Evolutionary conservation across 1,140 invertebrate genomes (phyloP), one percentile per base, ranked within the genome.

Genomic region (Lepidostoma basale): DNA sequence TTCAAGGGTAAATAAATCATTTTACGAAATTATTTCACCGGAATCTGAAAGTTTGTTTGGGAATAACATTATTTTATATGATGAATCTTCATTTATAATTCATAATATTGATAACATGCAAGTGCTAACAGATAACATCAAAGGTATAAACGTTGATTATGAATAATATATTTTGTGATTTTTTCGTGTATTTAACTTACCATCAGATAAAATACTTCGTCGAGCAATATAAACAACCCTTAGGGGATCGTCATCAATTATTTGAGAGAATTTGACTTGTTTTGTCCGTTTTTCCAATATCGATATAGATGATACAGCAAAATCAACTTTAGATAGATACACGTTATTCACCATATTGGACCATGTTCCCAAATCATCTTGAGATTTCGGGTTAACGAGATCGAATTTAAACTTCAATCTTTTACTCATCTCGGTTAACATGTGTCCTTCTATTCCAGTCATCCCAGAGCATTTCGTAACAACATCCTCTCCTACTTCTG

Each of bases 331-430:
- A 3, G 22, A 23, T 9, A n/a, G 20, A 18, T 59, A 56, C 3
- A 71, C 47, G 26, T 67, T 40, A 14, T 23, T 8, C n/a, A 71
- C 20, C 20, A 60, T 59, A 62, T 67, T 71, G 4, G 16, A 39
- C 64, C 64, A 71, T 8, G 59, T 30, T 12, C 59, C 59, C 1
- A 45, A 20, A 12, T 58, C 36, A 14, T 3, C 23, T 1, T 54
- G 33, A 36, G 20, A 33, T 33, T 59, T 39, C 3, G 69, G 65
- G 14, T 33, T 63, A 9, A 71, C 64, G 8, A 58, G 49, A 33
- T 18, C 25, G 16, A 58, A 25, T 5, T 18, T 60, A 30, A 71
- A 71, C 22, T 71, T 71, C 28, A 71, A 18, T 28, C 16, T 64
- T 14, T 45, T 59, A 20, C 18, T 58, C 16, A 71, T 22, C 23